Percentiles rank a stretch among this genome's conserved stretches.
phyloP scores from a whole-genome alignment of 2,888 invertebrate genomes.

The Serripes groenlandicus region DNA sequence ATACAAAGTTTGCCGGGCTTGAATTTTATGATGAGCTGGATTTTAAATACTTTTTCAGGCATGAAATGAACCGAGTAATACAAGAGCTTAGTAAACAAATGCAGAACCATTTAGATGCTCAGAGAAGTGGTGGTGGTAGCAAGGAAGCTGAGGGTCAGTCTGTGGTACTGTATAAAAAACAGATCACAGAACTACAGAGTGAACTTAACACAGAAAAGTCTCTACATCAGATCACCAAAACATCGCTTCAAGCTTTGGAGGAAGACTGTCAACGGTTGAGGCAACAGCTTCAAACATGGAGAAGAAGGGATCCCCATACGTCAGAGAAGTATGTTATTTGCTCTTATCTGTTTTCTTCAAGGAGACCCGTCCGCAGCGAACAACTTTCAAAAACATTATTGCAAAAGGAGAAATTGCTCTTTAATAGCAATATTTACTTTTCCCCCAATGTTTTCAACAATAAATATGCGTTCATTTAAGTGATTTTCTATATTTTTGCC shows the following conservation, averaged over 20 bases:
- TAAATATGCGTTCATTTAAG: too few species aligned
- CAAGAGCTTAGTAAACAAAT: constrained; percentile 80
- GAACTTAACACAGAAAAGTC: constrained; percentile 82
- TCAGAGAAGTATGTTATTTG: constrained; percentile 73
- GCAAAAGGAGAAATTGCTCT: too few species aligned
- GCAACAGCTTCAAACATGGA: constrained; percentile 74
- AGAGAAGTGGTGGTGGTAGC: constrained; percentile 46
- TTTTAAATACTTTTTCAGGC: constrained; percentile 60
- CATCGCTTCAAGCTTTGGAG: constrained; percentile 79
- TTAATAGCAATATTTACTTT: too few species aligned
- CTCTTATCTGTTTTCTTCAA: too few species aligned
- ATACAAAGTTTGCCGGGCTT: too few species aligned
- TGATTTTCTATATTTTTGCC: too few species aligned
- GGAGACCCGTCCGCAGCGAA: too few species aligned
- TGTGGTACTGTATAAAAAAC: constrained; percentile 71
- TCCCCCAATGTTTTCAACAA: too few species aligned
- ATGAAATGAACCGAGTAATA: constrained; percentile 81
- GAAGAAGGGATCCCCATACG: constrained; percentile 66
- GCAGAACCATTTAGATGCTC: constrained; percentile 77
- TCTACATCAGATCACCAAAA: constrained; percentile 81
- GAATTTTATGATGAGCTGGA: too few species aligned
- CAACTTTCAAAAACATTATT: too few species aligned
- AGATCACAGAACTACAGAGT: constrained; percentile 76
- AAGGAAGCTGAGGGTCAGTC: constrained; percentile 65
- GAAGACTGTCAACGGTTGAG: constrained; percentile 82